Evolutionary conservation across 2,888 invertebrate genomes (phyloP), one percentile per base, ranked within the genome.

Genomic region (Dyspetes luteomarginatus): DNA sequence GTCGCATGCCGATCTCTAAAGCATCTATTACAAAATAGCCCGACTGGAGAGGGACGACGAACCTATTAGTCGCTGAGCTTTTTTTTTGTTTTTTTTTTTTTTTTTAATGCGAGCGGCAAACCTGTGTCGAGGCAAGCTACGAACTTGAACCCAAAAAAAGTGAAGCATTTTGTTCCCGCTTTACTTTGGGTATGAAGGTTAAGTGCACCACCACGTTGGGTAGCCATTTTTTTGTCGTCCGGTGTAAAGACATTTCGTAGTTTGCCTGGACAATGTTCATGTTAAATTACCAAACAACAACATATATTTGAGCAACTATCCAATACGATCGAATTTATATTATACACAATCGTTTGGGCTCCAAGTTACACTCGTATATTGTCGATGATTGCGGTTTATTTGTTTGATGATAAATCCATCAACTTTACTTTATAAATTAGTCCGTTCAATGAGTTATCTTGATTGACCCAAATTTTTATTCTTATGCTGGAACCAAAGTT

Each of bases 301-400:
- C 67, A 76, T 64, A 68, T 30, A 80, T 72, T 76, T 80, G 72
- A 80, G 80, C 80, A 80, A 76, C 80, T 80, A 80, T 80, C 64
- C 43, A 45, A 72, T 56, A 72, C 69, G 69, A 69, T 52, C 45
- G 50, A 56, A 36, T 74, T 55, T 43, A 36, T 45, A 67, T 67
- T 36, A 41, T 71, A 75, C 67, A 65, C 74, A 64, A 17, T 58
- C 64, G 58, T 80, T 69, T n/a, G 75, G 19, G 52, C 65, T 55
- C 22, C 17, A 50, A 67, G 50, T 65, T 7, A n/a, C 24, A 15
- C 12, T 5, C 26, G 22, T 15, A 22, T 56, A 30, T 30, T 9
- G 1, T 2, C 12, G 9, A 36, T 36, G 36, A 36, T 12, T 12
- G 36, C 0, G 36, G 12, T 36, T 36, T 2, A 12, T 36, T 36